Evolutionary conservation across 1,140 invertebrate species (phyloP).

Genomic region (Tribolium madens): DNA sequence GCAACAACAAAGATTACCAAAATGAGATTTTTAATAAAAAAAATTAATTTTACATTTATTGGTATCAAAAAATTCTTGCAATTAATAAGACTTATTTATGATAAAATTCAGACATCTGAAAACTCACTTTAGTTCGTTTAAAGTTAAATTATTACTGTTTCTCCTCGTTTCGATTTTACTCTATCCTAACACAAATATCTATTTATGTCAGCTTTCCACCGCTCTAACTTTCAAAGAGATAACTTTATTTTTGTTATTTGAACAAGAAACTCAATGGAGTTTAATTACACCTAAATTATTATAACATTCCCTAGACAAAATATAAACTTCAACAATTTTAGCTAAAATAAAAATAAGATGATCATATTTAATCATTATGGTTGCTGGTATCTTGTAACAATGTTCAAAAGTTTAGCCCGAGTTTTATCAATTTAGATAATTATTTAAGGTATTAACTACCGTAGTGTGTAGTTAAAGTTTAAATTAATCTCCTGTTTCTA

Average conservation of each 20-base stretch:
- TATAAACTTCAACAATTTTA: background rate
- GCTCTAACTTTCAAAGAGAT: background rate
- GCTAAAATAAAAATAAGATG: background rate
- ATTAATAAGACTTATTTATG: no score
- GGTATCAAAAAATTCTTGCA: no score
- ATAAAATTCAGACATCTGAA: no score
- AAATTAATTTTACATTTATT: no score
- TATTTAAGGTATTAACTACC: background rate
- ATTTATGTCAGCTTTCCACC: no score
- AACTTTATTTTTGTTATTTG: background rate
- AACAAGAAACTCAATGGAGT: background rate
- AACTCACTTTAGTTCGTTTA: no score
- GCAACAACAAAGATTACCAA: no score
- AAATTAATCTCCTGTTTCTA: background rate
- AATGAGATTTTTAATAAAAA: no score
- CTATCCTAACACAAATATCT: no score
- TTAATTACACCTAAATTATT: background rate
- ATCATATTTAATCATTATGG: background rate
- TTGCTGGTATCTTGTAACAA: background rate
- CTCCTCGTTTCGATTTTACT: no score
- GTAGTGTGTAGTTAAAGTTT: background rate
- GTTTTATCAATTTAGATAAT: constrained; percentile 2
- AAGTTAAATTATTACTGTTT: no score
- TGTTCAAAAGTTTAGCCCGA: background rate
- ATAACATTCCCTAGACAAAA: background rate